A percentile compares a stretch with the other conserved stretches of the same genome.
phyloP scores from a whole-genome alignment of 2,888 invertebrate genomes.

The Ectemnius cavifrons region DNA sequence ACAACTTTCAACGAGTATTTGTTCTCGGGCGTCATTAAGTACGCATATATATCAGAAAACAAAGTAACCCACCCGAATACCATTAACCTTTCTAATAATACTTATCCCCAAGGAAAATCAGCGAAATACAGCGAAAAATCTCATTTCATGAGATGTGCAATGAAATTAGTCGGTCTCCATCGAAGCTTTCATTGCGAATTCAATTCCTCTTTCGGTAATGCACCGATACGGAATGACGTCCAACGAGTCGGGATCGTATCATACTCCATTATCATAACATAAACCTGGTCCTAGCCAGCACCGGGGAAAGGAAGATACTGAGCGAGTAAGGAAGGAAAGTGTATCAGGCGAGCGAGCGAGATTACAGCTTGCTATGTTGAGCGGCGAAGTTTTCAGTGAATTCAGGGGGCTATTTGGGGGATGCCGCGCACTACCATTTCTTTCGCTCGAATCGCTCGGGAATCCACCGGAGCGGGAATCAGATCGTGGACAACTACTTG shows the following conservation, averaged over 20 bases:
- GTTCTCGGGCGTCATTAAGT: no score
- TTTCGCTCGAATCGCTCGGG: slow-evolving; percentile 11
- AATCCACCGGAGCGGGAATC: slow-evolving; percentile 19
- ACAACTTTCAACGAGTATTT: no score
- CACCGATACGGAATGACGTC: slow-evolving; percentile 14
- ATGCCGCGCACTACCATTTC: background rate
- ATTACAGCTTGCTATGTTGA: background rate
- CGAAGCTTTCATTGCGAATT: slow-evolving; percentile 35
- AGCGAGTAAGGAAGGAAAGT: background rate
- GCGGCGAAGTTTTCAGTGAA: slow-evolving; percentile 10
- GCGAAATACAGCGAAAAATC: background rate
- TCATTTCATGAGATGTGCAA: slow-evolving; percentile 8
- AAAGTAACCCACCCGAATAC: no score
- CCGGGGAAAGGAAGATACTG: background rate
- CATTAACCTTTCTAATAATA: no score
- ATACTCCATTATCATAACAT: slow-evolving; percentile 25
- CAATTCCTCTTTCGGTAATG: slow-evolving; percentile 5
- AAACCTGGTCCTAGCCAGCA: slow-evolving; percentile 11
- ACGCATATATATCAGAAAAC: no score
- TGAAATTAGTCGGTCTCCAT: slow-evolving; percentile 11
- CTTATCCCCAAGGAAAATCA: no score
- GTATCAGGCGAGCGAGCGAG: background rate
- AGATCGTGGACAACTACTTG: slow-evolving; percentile 11
- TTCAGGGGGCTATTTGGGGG: slow-evolving; percentile 12
- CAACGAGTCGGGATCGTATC: slow-evolving; percentile 20